Evolutionary conservation across 2,797 vertebrate species (phyloP).

Genomic region (Semaprochilodus insignis): DNA sequence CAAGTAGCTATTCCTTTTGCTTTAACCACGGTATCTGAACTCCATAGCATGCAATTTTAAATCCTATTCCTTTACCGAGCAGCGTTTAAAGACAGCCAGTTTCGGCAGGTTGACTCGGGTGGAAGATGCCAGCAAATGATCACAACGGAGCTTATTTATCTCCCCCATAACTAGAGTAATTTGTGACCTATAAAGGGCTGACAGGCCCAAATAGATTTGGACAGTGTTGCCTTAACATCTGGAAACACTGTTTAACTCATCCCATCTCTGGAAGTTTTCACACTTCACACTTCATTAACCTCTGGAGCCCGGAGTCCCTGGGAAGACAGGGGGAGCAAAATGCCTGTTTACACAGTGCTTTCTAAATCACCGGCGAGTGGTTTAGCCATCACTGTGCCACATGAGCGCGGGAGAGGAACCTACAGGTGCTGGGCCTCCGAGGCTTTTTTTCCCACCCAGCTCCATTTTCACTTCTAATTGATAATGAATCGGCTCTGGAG

Average conservation of each 20-base stretch:
- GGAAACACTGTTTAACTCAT: conserved; percentile 91
- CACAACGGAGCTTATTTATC: conserved; percentile 71
- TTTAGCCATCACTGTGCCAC: conserved; percentile 66
- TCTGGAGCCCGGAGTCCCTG: conserved; percentile 86
- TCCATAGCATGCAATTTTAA: conserved; percentile 22
- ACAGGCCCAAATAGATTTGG: conserved; percentile 81
- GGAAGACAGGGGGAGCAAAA: conserved; percentile 80
- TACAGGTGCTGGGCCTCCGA: conserved; percentile 52
- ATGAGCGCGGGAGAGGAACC: conserved; percentile 50
- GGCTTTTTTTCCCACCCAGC: conserved; percentile 58
- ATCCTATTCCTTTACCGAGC: conserved; percentile 35
- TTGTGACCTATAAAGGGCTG: conserved; percentile 75
- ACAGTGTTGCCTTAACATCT: conserved; percentile 87
- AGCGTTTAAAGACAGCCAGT: conserved; percentile 30
- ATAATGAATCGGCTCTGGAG: conserved; percentile 59
- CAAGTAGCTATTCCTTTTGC: not conserved
- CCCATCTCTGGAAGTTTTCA: conserved; percentile 94
- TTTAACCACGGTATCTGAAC: not conserved
- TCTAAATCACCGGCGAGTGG: conserved; percentile 76
- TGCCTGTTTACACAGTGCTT: conserved; percentile 72
- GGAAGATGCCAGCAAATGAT: conserved; percentile 52
- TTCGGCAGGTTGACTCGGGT: conserved; percentile 24
- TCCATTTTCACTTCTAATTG: conserved; percentile 66
- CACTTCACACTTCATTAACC: conserved; percentile 99
- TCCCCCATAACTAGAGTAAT: conserved; percentile 67